A percentile compares a stretch with the other conserved stretches of the same genome.
Evolutionary conservation across 2,888 invertebrate species (phyloP).

Genomic region (Penaeus monodon): DNA sequence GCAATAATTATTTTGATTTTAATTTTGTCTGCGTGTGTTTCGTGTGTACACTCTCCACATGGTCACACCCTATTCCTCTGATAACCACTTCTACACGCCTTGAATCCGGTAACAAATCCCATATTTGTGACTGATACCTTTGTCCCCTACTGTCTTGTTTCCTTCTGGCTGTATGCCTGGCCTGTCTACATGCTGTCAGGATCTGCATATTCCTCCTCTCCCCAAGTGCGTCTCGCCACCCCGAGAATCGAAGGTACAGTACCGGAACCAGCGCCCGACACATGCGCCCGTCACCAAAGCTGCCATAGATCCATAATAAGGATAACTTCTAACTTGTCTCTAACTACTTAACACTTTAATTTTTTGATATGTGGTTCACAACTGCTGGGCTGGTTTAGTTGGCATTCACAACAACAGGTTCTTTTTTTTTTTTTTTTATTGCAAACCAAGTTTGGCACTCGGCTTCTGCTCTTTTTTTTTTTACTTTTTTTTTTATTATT

Average conservation of each 20-base stretch:
- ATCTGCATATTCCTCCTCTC: constrained; percentile 32
- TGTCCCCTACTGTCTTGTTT: constrained; percentile 33
- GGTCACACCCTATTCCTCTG: too few relatives aligned
- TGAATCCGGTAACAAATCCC: neutral
- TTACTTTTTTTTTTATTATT: neutral
- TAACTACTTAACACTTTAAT: too few relatives aligned
- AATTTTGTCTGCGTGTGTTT: constrained; percentile 1
- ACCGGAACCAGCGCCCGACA: neutral
- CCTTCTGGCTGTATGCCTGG: constrained; percentile 39
- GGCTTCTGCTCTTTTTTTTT: neutral
- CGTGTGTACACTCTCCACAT: neutral
- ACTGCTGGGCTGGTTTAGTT: too few relatives aligned
- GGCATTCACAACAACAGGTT: too few relatives aligned
- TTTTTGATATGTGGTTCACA: too few relatives aligned
- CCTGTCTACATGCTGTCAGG: constrained; percentile 48
- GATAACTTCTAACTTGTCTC: too few relatives aligned
- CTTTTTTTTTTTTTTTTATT: too few relatives aligned
- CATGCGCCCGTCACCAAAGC: neutral
- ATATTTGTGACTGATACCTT: constrained; percentile 25
- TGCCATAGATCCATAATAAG: too few relatives aligned
- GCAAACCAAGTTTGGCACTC: neutral
- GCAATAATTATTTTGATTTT: neutral
- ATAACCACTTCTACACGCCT: neutral
- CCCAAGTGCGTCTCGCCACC: constrained; percentile 41
- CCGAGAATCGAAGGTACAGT: constrained; percentile 45